Conservation (phyloP, 2,888 invertebrate genomes). For the Cheilosia scutellata region DNA sequence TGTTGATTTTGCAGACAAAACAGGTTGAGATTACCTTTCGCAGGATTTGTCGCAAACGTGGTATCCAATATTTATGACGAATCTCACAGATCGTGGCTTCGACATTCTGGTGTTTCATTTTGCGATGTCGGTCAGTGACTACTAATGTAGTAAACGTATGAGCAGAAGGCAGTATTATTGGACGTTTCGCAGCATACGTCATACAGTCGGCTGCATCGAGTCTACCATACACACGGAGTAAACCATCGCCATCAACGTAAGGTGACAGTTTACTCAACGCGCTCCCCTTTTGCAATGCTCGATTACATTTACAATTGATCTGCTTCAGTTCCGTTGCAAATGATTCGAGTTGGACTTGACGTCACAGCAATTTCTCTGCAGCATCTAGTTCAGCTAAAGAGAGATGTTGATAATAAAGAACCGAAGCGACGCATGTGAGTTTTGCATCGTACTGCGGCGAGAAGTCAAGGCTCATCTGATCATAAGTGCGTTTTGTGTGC, state of each 20-base stretch:
- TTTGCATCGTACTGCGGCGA: too few species aligned
- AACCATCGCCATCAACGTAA: conserved; percentile 21
- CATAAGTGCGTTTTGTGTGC: too few species aligned
- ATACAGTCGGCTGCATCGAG: conserved; percentile 59
- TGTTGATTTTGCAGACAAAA: too few species aligned
- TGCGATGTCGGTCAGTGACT: conserved; percentile 9
- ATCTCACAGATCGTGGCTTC: too few species aligned
- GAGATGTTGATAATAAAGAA: too few species aligned
- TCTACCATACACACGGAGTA: conserved; percentile 44
- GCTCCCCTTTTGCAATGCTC: conserved; percentile 1
- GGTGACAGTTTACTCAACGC: conserved; percentile 21
- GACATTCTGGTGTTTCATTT: too few species aligned
- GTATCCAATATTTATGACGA: too few species aligned
- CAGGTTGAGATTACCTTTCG: too few species aligned
- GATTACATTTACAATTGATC: neutral
- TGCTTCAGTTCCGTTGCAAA: conserved; percentile 14
- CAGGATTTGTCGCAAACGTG: too few species aligned
- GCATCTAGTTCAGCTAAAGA: too few species aligned
- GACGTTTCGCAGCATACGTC: conserved; percentile 37
- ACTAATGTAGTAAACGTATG: conserved; percentile 28
- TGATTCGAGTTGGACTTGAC: conserved; percentile 21
- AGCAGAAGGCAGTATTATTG: conserved; percentile 31
- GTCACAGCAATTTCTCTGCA: conserved; percentile 16
- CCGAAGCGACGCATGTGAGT: too few species aligned
- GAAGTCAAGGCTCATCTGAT: too few species aligned